Percentiles rank a stretch among this genome's conserved stretches.
These are phyloP conservation scores for Pitta sordida DNA, from an alignment of 2,113 vertebrate species.

Conservation along the genomic window DNA sequence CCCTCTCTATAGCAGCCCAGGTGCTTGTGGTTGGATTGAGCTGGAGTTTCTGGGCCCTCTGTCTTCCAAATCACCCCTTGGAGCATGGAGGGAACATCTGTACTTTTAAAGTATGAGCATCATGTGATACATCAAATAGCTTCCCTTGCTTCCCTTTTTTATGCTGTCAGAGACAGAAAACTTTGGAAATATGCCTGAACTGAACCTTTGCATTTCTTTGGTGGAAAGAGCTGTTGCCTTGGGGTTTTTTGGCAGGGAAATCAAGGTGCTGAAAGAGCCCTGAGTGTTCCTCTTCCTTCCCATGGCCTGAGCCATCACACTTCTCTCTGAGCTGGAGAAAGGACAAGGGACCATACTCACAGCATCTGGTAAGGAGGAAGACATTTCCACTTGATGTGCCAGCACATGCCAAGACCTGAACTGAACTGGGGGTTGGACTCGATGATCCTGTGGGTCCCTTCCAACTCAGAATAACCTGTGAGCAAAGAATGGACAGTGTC, in stretches of 20 bases:
- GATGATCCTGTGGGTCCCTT: too few relatives aligned
- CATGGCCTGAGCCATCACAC: not conserved
- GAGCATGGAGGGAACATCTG: slow-evolving; percentile 44
- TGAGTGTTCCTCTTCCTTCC: not conserved
- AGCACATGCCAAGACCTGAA: not conserved
- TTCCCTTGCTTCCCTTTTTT: not conserved
- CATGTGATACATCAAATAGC: not conserved
- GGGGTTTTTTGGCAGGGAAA: not conserved
- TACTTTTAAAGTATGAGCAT: slow-evolving; percentile 13
- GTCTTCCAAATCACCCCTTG: slow-evolving; percentile 26
- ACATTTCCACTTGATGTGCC: not conserved
- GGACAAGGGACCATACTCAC: not conserved
- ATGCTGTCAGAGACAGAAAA: not conserved
- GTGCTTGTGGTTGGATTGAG: slow-evolving; percentile 8
- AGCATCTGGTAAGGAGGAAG: not conserved
- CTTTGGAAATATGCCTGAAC: not conserved
- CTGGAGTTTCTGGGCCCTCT: slow-evolving; percentile 8
- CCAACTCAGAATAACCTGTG: too few relatives aligned
- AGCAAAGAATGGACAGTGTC: not conserved
- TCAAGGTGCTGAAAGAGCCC: not conserved
- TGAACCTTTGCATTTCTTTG: not conserved
- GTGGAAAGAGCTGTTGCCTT: not conserved
- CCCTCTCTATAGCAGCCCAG: slow-evolving; percentile 24
- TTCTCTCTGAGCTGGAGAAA: not conserved
- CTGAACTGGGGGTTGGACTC: too few relatives aligned